A percentile compares a stretch with the other conserved stretches of the same genome.
These are phyloP conservation scores for Crossaster papposus DNA, from an alignment of 53 echinoderm and acorn worm genomes.

Conservation along the genomic window DNA sequence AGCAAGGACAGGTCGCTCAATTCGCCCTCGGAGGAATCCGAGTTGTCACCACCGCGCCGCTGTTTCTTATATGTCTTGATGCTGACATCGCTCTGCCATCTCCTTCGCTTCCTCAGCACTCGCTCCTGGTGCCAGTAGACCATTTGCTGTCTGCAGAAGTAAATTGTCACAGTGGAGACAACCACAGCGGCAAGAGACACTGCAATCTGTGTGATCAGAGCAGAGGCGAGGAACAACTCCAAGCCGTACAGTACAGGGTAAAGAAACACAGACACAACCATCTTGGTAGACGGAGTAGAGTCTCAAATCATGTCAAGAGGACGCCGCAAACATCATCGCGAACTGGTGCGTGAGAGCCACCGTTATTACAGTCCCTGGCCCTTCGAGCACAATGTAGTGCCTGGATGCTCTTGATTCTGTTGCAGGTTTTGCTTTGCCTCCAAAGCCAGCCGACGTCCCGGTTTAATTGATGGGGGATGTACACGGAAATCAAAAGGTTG, in stretches of 20 bases:
- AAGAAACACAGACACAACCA: constrained; percentile 82
- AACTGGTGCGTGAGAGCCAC: background rate
- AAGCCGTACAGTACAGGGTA: constrained; percentile 84
- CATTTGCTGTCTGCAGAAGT: constrained; percentile 70
- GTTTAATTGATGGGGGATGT: constrained; percentile 41
- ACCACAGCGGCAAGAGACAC: constrained; percentile 86
- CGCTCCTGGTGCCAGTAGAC: constrained; percentile 61
- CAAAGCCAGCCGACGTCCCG: constrained; percentile 24
- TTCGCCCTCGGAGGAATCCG: constrained; percentile 60
- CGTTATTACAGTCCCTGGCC: background rate
- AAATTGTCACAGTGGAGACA: constrained; percentile 86
- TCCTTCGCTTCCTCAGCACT: constrained; percentile 3
- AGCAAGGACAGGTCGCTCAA: constrained; percentile 34
- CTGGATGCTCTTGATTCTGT: background rate
- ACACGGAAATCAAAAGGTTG: constrained; percentile 5
- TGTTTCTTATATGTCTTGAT: constrained; percentile 14
- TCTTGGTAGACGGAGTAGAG: constrained; percentile 21
- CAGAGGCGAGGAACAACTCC: constrained; percentile 91
- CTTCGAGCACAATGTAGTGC: background rate
- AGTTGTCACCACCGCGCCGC: constrained; percentile 24
- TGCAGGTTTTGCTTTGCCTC: constrained; percentile 10
- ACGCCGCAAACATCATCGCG: background rate
- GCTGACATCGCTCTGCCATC: constrained; percentile 54
- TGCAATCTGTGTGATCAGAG: constrained; percentile 88
- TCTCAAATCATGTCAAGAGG: background rate